phyloP scores from a whole-genome alignment of 2,113 vertebrate genomes.

The Phyllostomus hastatus region DNA sequence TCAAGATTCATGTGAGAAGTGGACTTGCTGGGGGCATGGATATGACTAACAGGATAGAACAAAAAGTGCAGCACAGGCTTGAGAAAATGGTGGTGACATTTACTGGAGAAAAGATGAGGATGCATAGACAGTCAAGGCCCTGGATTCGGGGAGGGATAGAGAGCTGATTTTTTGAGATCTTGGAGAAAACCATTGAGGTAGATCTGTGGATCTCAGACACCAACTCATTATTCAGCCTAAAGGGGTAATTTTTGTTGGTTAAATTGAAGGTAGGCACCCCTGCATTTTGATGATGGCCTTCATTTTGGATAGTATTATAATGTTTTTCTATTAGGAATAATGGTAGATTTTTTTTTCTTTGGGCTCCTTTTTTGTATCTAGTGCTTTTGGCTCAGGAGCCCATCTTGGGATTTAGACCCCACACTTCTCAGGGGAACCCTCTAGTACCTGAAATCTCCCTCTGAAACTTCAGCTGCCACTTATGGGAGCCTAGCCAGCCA shows the following conservation, averaged over 20 bases:
- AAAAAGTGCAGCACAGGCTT: background rate
- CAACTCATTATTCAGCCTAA: background rate
- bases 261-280: background rate
- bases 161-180: background rate
- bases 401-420: too few species aligned
- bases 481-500: too few species aligned
- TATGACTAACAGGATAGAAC: background rate
- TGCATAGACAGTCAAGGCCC: background rate
- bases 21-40: background rate
- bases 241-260: background rate
- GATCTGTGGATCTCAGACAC: background rate
- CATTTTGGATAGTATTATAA: background rate
- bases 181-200: accelerated
- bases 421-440: too few species aligned
- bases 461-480: too few species aligned
- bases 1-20: background rate
- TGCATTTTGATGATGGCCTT: background rate
- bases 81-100: background rate
- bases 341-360: background rate
- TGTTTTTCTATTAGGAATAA: background rate
- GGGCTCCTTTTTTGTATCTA: too few species aligned
- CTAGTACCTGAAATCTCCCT: too few species aligned
- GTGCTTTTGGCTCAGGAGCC: too few species aligned
- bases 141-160: background rate
- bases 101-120: background rate